Base-by-base conservation (phyloP, 1,140 invertebrate species). In the Bombus pyrosoma region DNA sequence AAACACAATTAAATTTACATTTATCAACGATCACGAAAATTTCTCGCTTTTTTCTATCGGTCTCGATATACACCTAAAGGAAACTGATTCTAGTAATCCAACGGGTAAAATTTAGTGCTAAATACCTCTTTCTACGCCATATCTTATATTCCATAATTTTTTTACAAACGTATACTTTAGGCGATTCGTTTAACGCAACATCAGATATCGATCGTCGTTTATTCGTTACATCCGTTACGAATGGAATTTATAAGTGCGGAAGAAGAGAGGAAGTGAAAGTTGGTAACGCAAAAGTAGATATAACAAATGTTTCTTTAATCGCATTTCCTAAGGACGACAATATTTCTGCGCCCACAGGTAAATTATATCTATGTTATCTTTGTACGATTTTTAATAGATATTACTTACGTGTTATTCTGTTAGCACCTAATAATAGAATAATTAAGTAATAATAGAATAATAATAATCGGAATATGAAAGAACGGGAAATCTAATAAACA, bases 1-100 rank as follows among this genome's bases (percentile, higher is more conserved):
- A 15, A 76, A 37, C 37, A 18, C 81, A 5, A 83, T 89, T 39
- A 53, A n/a, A 32, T 86, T 91, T 12, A 37, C 32, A 4, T 81
- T 91, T 9, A n/a, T 81, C 10, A 87, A 87, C 5, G 79, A 90
- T 18, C 83, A 84, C 6, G 76, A 66, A 12, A 69, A 41, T 12
- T 89, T 87, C 39, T 84, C 80, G 8, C 1, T 80, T 37, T 80
- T 69, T 13, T 80, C 78, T 4, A 8, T 80, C 34, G 43, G n/a
- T 8, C 1, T 69, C 6, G 1, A 37, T 6, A n/a, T 80, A 22
- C 25, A 53, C 28, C 8, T 6, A n/a, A 15, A n/a, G 0, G 25
- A 37, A 25, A 0, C 0, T 1, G 34, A 34, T 4, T 34, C 64
- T 9, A 13, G 0, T 0, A 2, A 28, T 18, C 0, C 1, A 1